Evolutionary conservation across 2,797 vertebrate species (phyloP).

Genomic region (Hozukius guyotensis): DNA sequence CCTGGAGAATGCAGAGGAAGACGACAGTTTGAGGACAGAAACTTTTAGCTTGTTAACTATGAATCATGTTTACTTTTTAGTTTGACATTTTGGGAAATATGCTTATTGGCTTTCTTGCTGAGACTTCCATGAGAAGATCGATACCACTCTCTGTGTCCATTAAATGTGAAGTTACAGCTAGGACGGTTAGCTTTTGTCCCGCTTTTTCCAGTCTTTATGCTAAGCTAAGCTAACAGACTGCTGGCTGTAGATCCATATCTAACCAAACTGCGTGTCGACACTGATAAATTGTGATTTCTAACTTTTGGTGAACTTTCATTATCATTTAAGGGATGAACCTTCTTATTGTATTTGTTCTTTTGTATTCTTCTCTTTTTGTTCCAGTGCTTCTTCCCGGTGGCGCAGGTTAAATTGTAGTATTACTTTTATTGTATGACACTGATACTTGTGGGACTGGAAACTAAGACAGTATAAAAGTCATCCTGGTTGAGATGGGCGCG

Average conservation of each 20-base stretch:
- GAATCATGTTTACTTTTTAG: neutral
- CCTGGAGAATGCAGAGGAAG: neutral
- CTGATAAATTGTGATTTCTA: neutral
- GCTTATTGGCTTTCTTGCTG: neutral
- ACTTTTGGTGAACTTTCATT: neutral
- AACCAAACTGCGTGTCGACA: neutral
- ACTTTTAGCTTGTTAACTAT: neutral
- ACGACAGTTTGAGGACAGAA: neutral
- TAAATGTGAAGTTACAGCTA: neutral
- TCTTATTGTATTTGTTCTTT: neutral
- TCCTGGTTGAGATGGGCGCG: constrained; percentile 22
- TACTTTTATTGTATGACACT: neutral
- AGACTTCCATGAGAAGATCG: neutral
- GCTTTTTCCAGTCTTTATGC: neutral
- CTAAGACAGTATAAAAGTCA: neutral
- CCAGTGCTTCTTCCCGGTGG: neutral
- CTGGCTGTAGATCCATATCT: neutral
- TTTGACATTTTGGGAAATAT: neutral
- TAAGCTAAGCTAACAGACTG: neutral
- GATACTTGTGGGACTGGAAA: neutral
- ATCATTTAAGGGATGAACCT: neutral
- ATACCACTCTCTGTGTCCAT: neutral
- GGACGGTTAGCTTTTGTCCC: neutral
- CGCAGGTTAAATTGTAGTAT: neutral
- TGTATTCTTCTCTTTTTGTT: neutral